Evolutionary conservation across 2,888 invertebrate species (phyloP).

Genomic region (Halictus ligatus): DNA sequence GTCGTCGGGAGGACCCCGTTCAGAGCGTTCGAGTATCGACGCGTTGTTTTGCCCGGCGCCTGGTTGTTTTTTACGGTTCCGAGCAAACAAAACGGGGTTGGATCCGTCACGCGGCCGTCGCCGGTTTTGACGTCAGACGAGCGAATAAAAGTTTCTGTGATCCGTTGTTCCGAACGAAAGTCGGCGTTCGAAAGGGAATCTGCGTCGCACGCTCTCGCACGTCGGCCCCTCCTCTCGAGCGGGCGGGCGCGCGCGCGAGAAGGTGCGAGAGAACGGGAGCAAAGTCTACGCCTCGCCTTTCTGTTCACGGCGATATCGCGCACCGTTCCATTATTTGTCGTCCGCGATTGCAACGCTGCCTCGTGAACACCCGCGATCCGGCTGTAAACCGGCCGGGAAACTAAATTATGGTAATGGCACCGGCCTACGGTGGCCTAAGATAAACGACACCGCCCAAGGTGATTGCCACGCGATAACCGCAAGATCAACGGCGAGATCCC

Average conservation of each 20-base stretch:
- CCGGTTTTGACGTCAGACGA: not conserved
- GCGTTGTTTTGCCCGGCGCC: not conserved
- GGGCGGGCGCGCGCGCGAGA: not conserved
- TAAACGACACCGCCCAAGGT: not conserved
- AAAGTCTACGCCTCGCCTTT: conserved; percentile 17
- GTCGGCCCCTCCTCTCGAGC: not conserved
- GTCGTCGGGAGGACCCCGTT: not conserved
- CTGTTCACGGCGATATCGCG: conserved; percentile 10
- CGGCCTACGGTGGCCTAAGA: not conserved
- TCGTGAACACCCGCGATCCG: not conserved
- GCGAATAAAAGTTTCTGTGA: not conserved
- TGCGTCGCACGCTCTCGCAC: not conserved
- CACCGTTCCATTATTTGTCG: conserved; percentile 13
- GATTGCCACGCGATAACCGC: conserved; percentile 8
- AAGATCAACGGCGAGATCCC: not conserved
- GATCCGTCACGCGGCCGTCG: not conserved
- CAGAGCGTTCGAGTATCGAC: not conserved
- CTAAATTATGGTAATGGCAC: conserved; percentile 10
- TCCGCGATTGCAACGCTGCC: not conserved
- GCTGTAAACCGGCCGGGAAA: conserved; percentile 11
- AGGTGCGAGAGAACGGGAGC: conserved; percentile 11
- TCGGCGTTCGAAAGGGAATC: not conserved
- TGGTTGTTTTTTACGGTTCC: not conserved
- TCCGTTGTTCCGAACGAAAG: not conserved
- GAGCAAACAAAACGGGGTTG: not conserved